These are phyloP conservation scores for Acleris laterana DNA, from an alignment of 2,888 invertebrate genomes.

Conservation along the genomic window DNA sequence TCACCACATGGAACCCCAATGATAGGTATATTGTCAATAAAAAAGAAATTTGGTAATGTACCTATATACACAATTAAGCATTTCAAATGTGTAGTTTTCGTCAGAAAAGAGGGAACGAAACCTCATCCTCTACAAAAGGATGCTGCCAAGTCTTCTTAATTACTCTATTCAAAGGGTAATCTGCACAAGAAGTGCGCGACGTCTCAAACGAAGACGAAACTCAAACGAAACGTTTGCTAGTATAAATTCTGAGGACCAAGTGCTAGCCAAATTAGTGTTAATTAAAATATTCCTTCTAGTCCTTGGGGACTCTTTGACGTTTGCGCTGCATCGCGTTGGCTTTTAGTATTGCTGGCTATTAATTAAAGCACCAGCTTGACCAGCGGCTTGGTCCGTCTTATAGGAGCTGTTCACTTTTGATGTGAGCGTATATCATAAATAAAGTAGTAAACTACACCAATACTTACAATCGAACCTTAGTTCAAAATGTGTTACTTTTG, in stretches of 20 bases:
- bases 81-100: too few species aligned
- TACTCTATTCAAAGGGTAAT: slow-evolving; percentile 17
- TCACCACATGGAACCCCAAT: too few species aligned
- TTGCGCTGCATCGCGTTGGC: background rate
- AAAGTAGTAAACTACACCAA: too few species aligned
- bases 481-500: too few species aligned
- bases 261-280: slow-evolving; percentile 26
- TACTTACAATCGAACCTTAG: too few species aligned
- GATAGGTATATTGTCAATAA: too few species aligned
- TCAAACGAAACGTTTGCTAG: slow-evolving; percentile 23
- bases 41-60: too few species aligned
- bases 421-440: too few species aligned
- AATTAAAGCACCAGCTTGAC: slow-evolving; percentile 15
- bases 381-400: too few species aligned
- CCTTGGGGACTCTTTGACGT: slow-evolving; percentile 15
- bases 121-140: background rate
- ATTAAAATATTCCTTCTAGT: slow-evolving; percentile 29
- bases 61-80: too few species aligned
- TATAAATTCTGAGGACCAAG: background rate
- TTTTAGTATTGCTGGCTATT: slow-evolving; percentile 28
- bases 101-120: too few species aligned
- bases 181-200: slow-evolving; percentile 10
- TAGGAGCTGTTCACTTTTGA: too few species aligned
- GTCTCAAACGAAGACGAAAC: slow-evolving; percentile 8
- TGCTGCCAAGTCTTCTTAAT: background rate